These are phyloP conservation scores for Platycnemis pennipes DNA, from an alignment of 2,888 invertebrate species.

Conservation along the genomic window DNA sequence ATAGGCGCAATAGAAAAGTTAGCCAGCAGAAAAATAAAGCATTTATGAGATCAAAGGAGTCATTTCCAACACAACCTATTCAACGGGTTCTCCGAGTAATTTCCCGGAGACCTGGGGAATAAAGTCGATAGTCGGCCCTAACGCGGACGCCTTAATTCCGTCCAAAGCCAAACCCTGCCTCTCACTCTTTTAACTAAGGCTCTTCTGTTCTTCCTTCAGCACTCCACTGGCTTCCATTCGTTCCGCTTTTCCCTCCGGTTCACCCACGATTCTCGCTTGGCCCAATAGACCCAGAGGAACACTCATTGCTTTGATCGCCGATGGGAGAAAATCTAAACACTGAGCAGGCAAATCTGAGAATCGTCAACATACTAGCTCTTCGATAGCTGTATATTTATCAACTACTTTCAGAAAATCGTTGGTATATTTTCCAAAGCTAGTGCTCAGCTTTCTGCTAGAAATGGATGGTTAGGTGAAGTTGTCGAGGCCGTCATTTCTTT, in stretches of 20 bases:
- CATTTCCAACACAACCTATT: background rate
- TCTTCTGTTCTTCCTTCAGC: background rate
- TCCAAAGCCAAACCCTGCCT: background rate
- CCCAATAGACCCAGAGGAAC: background rate
- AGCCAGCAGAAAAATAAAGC: background rate
- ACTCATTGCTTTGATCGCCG: background rate
- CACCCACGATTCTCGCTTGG: background rate
- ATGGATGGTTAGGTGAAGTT: no score
- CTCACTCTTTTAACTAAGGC: background rate
- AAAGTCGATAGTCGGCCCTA: background rate
- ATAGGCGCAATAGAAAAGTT: background rate
- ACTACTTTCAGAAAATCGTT: no score
- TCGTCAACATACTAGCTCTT: no score
- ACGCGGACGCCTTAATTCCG: background rate
- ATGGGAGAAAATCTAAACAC: background rate
- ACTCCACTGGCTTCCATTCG: background rate
- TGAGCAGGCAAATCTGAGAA: no score
- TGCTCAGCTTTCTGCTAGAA: no score
- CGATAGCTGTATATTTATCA: no score
- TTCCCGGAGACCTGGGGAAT: background rate
- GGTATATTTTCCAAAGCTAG: no score
- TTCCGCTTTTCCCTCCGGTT: background rate
- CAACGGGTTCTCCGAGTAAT: background rate
- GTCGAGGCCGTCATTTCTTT: no score
- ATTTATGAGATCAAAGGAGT: background rate